Percentiles rank a stretch among this genome's conserved stretches.
phyloP scores from a whole-genome alignment of 2,797 vertebrate genomes.

The Hoplostethus mediterraneus region DNA sequence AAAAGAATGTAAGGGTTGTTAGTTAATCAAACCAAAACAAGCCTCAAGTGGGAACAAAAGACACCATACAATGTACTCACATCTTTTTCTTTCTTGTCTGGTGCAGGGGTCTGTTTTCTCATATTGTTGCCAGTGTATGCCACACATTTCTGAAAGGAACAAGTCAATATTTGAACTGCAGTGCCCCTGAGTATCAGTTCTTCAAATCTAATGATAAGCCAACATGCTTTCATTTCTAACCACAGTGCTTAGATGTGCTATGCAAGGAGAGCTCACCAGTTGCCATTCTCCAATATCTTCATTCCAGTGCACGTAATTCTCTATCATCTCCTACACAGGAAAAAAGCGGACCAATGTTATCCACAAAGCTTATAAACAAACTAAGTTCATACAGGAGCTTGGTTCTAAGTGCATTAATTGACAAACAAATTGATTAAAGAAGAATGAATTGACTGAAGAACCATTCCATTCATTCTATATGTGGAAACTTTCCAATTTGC shows the following conservation, averaged over 20 bases:
- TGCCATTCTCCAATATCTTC: conserved; percentile 99
- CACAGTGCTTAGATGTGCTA: not conserved
- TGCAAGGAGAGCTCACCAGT: conserved; percentile 85
- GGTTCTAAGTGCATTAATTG: too few species aligned
- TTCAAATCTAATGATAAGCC: not conserved
- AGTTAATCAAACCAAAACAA: not conserved
- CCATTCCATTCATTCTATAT: too few species aligned
- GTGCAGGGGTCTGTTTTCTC: conserved; percentile 96
- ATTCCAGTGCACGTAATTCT: conserved; percentile 99
- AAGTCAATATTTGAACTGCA: not conserved
- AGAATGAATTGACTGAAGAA: too few species aligned
- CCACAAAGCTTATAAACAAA: not conserved
- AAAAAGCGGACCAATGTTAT: conserved; percentile 15
- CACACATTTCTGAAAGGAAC: conserved; percentile 92
- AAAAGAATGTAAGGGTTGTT: not conserved
- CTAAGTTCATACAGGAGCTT: not conserved
- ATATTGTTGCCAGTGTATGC: conserved; percentile 99
- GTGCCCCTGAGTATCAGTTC: not conserved
- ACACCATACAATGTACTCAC: conserved; percentile 80
- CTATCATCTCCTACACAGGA: conserved; percentile 94
- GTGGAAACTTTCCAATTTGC: too few species aligned
- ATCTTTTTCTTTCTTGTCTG: conserved; percentile 99
- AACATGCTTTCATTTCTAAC: too few species aligned
- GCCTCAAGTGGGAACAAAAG: not conserved
- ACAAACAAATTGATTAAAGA: too few species aligned